phyloP scores from a whole-genome alignment of 2,113 vertebrate species.

The Salvelinus alpinus region DNA sequence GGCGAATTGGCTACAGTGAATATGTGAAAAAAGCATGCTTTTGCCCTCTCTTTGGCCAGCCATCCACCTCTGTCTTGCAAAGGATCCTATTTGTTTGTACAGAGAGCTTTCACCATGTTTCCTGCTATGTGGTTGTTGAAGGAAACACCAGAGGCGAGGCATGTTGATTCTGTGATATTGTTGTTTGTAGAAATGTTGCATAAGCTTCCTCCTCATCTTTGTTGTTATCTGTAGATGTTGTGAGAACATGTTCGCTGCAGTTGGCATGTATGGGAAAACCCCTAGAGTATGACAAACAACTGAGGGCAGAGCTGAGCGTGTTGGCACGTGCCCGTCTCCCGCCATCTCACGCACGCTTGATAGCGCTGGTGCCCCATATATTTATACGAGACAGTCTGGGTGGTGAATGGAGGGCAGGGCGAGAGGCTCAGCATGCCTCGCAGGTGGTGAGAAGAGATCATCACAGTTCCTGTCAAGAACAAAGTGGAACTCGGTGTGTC shows the following conservation, averaged over 20 bases:
- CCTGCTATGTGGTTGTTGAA: constrained; percentile 42
- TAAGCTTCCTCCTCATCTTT: constrained; percentile 22
- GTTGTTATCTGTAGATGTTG: constrained; percentile 51
- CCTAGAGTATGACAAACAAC: constrained; percentile 35
- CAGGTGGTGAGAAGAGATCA: constrained; percentile 36
- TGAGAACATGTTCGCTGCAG: constrained; percentile 55
- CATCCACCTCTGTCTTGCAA: constrained; percentile 39
- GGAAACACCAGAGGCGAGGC: constrained; percentile 13
- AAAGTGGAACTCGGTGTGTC: constrained; percentile 47
- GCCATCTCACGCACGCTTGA: constrained; percentile 9
- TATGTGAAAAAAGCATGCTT: constrained; percentile 39
- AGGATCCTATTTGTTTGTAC: constrained; percentile 43
- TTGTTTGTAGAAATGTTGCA: constrained; percentile 40
- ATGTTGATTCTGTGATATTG: constrained; percentile 41
- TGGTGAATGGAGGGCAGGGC: constrained; percentile 18
- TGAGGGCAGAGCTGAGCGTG: constrained; percentile 64
- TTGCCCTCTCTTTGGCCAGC: constrained; percentile 28
- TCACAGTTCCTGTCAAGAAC: constrained; percentile 36
- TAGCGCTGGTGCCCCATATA: constrained; percentile 29
- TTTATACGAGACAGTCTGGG: constrained; percentile 31
- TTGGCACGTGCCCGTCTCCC: constrained; percentile 55
- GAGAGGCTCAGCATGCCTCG: constrained; percentile 17
- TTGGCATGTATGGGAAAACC: constrained; percentile 58
- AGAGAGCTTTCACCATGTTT: constrained; percentile 48
- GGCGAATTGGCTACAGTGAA: constrained; percentile 51